These are phyloP conservation scores for Notarius quadriscutis DNA, from an alignment of 2,113 vertebrate species.

Conservation along the genomic window DNA sequence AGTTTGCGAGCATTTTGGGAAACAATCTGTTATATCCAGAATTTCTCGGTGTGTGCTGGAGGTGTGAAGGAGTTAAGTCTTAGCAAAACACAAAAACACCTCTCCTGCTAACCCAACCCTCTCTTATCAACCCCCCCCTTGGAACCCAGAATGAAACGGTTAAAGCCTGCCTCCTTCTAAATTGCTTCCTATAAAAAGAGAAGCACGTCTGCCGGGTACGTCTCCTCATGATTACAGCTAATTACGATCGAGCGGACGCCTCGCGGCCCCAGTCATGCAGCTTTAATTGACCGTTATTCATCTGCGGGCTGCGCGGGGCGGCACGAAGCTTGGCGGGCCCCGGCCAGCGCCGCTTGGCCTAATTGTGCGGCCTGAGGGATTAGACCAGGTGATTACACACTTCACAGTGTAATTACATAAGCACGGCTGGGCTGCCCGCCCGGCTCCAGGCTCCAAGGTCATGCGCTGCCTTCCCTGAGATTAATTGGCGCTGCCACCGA, in stretches of 20 bases:
- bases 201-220: constrained; percentile 74
- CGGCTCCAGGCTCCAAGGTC: constrained; percentile 85
- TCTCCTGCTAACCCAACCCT: constrained; percentile 17
- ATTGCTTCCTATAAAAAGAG: constrained; percentile 82
- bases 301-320: constrained; percentile 79
- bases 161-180: constrained; percentile 81
- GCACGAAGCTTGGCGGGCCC: constrained; percentile 77
- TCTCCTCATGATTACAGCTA: constrained; percentile 90
- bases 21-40: constrained; percentile 10
- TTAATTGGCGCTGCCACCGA: constrained; percentile 97
- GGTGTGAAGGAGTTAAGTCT: constrained; percentile 35
- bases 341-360: constrained; percentile 78
- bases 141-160: constrained; percentile 65
- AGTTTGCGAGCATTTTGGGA: constrained; percentile 4
- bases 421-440: constrained; percentile 87
- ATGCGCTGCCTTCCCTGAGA: constrained; percentile 87
- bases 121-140: constrained; percentile 9
- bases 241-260: constrained; percentile 89
- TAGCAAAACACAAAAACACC: constrained; percentile 43
- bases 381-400: constrained; percentile 93
- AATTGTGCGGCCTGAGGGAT: constrained; percentile 91
- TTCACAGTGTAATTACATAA: constrained; percentile 97
- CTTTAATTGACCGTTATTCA: constrained; percentile 94
- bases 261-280: constrained; percentile 81
- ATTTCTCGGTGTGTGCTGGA: constrained; percentile 14